phyloP scores from a whole-genome alignment of 2,797 vertebrate species.

The Vespertilio murinus region DNA sequence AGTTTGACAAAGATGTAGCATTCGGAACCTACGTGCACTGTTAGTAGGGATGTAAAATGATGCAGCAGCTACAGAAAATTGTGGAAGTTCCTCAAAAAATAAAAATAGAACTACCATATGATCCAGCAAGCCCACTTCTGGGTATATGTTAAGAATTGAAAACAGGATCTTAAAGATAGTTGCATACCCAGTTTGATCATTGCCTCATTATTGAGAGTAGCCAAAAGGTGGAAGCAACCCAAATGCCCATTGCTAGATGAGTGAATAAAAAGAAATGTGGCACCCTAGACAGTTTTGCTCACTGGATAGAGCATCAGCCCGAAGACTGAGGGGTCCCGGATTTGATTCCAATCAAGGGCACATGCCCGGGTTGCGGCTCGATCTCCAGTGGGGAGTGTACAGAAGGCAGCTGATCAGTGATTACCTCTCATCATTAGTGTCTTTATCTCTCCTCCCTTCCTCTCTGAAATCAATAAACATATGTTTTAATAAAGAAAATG shows the following conservation, averaged over 20 bases:
- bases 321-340: too few relatives aligned
- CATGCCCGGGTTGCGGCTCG: too few relatives aligned
- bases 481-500: too few relatives aligned
- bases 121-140: neutral
- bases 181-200: neutral
- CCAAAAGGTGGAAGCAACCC: neutral
- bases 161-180: neutral
- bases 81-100: constrained; percentile 29
- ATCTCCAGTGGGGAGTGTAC: too few relatives aligned
- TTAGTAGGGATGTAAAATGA: neutral
- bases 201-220: neutral
- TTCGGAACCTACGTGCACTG: neutral
- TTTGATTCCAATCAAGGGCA: too few relatives aligned
- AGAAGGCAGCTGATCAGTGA: too few relatives aligned
- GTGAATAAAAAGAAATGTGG: neutral
- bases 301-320: too few relatives aligned
- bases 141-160: constrained; percentile 3
- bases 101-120: constrained; percentile 46
- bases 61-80: neutral
- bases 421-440: too few relatives aligned
- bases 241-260: neutral
- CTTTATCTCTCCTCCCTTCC: too few relatives aligned
- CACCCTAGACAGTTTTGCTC: too few relatives aligned
- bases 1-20: neutral
- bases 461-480: too few relatives aligned